These are phyloP conservation scores for Meteorus sp. DNA, from an alignment of 1,140 invertebrate genomes.

Conservation along the genomic window DNA sequence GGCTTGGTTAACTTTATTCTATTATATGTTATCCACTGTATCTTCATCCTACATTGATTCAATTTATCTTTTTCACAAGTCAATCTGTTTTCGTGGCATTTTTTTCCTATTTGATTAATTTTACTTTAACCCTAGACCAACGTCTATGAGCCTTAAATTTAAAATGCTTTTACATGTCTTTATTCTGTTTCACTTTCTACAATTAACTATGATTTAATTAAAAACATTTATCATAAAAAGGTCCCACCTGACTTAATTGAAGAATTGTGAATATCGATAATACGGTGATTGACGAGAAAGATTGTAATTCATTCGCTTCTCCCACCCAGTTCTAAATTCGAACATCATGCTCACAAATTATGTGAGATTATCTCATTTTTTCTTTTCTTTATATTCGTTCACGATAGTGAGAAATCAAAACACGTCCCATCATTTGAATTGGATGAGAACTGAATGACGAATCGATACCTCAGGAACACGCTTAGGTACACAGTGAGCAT, in stretches of 20 bases:
- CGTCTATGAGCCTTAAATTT: conserved; percentile 15
- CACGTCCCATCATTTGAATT: no score
- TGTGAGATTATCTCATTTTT: no score
- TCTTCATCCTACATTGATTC: conserved; percentile 16
- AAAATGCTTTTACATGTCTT: background rate
- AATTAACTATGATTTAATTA: conserved; percentile 41
- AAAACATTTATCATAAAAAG: conserved; percentile 22
- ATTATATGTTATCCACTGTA: conserved; percentile 28
- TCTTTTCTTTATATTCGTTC: background rate
- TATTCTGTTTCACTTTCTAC: conserved; percentile 25
- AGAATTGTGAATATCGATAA: conserved; percentile 9
- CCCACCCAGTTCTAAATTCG: no score
- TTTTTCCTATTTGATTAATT: conserved; percentile 1
- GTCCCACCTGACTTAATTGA: conserved; percentile 28
- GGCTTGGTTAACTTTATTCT: conserved; percentile 40
- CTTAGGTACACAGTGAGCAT: conserved; percentile 27
- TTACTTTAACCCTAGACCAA: conserved; percentile 27
- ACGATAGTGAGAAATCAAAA: no score
- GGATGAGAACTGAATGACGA: no score
- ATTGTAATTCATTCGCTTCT: no score
- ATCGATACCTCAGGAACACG: conserved; percentile 26
- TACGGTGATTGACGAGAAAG: conserved; percentile 18
- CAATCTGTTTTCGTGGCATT: conserved; percentile 6
- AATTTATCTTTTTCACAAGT: conserved; percentile 3
- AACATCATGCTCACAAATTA: no score